These are phyloP conservation scores for Emys orbicularis DNA, from an alignment of 2,797 vertebrate species.

Conservation along the genomic window DNA sequence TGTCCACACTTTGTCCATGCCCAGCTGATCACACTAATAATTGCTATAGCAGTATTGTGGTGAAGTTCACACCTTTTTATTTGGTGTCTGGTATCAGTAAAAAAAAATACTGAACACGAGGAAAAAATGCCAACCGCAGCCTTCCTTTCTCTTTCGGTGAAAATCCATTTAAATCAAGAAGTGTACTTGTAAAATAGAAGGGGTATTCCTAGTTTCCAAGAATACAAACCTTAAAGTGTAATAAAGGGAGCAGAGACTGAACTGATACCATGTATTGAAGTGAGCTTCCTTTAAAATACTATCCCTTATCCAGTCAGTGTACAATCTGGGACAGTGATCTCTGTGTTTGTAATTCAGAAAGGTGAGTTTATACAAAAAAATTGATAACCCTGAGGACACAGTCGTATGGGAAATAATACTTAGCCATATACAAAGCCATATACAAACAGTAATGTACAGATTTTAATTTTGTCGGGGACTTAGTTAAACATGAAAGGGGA, in stretches of 20 bases:
- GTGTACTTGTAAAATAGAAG: neutral
- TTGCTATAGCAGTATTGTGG: neutral
- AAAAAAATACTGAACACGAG: neutral
- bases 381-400: neutral
- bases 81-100: neutral
- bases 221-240: neutral
- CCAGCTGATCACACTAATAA: neutral
- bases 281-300: neutral
- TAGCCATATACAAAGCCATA: neutral
- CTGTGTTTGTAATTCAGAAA: neutral
- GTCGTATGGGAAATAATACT: neutral
- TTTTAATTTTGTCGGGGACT: neutral
- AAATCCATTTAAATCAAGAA: neutral
- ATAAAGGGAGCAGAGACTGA: neutral
- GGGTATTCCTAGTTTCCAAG: neutral
- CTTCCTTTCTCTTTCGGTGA: neutral
- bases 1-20: neutral
- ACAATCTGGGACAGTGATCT: neutral
- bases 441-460: neutral
- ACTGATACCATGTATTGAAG: neutral
- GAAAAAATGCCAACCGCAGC: neutral
- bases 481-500: neutral
- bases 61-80: neutral
- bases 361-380: neutral
- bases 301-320: neutral